Evolutionary conservation across 2,888 invertebrate genomes (phyloP), one percentile per base, ranked within the genome.

Genomic region (Cenopis cana): DNA sequence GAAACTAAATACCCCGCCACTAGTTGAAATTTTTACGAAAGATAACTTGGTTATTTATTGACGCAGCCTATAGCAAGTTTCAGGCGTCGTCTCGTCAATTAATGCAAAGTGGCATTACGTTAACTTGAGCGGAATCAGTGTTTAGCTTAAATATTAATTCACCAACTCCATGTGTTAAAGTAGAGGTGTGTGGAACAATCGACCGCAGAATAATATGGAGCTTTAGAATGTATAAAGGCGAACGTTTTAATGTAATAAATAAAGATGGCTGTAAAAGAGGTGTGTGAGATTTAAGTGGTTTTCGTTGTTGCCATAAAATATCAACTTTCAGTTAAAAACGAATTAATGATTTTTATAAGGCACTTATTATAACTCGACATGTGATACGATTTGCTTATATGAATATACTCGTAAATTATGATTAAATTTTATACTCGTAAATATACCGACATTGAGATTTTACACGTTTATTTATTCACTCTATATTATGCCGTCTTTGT

Each of bases 1-100:
- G 91, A 87, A 89, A 85, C 82, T 84, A 79, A 86, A 84, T 79
- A 74, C 60, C 52, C 62, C 49, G 38, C 56, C 68, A 68, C 64
- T 65, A 72, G 62, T 72, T 72, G 69, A 72, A 72, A 54, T 72
- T 71, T 73, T 68, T 70, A 71, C 67, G 49, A 71, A 72, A 68
- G 67, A 71, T 71, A 71, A 67, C 61, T 50, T 36, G 55, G 61
- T 59, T 52, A 66, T 71, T 71, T 67, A 61, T 55, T 67, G 50
- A 71, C 50, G 50, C 33, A 18, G 66, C 71, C 66, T 71, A 55
- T 54, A 50, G 54, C 33, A 66, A 49, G 14, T 50, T 56, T 56
- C 29, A 50, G 38, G 41, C 46, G 52, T 52, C 52, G 24, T 17
- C 36, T 59, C 46, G 33, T 24, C 52, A 41, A 36, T 65, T 65